phyloP scores from a whole-genome alignment of 2,113 vertebrate genomes.

The Chloebia gouldiae region DNA sequence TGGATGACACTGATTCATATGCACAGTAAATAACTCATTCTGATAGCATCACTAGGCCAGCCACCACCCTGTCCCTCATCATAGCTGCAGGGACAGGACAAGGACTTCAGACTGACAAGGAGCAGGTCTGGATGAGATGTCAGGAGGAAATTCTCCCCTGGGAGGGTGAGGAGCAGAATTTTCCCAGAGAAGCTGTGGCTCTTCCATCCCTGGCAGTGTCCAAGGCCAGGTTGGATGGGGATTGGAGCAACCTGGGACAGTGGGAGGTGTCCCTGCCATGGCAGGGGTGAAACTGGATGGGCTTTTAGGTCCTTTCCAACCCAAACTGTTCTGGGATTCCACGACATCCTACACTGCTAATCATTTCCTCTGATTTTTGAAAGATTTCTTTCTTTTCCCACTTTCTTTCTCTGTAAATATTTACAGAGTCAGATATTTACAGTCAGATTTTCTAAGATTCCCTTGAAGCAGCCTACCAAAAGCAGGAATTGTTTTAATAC shows the following conservation, averaged over 20 bases:
- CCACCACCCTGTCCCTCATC: neutral
- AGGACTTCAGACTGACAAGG: accelerated
- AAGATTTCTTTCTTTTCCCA: neutral
- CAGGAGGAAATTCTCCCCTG: no score
- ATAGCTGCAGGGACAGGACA: neutral
- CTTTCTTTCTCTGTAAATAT: neutral
- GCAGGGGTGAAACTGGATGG: neutral
- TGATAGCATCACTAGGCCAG: neutral
- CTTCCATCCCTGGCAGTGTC: neutral
- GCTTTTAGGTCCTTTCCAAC: neutral
- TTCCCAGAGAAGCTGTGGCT: neutral
- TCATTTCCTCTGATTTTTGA: neutral
- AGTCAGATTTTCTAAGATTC: neutral
- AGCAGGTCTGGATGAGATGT: neutral
- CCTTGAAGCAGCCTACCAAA: neutral
- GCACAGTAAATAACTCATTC: neutral
- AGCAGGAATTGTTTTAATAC: neutral
- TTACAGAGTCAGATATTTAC: no score
- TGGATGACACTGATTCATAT: neutral
- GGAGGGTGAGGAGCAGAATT: neutral
- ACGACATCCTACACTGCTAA: neutral
- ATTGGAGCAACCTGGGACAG: neutral
- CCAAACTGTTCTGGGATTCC: neutral
- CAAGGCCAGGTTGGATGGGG: accelerated
- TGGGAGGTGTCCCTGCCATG: neutral